Base-by-base conservation (phyloP, 2,797 vertebrate species). In the Babyrousa celebensis region DNA sequence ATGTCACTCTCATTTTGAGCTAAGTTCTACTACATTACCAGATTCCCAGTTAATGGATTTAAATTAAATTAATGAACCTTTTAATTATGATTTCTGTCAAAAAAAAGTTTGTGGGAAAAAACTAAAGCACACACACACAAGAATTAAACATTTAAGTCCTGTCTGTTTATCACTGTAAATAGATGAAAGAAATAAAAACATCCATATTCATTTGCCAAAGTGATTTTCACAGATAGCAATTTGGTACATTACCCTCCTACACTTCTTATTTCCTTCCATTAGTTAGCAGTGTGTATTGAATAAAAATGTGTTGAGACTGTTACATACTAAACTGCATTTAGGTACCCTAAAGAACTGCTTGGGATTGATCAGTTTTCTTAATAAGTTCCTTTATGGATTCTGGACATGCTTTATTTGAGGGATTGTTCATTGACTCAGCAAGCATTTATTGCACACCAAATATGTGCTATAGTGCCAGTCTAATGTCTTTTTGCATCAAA, bases 361-460 rank as follows among this genome's bases (percentile, higher is more conserved):
- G 77, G 11, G 1, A 65, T 83, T 83, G 23, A 27, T 87, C 21
- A 90, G 0, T 48, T 88, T 75, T 84, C 12, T 78, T 83, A 25
- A 5, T 74, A 82, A 84, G 12, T 79, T 72, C 23, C 20, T 95
- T 85, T 89, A 29, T 83, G 40, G 40, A 58, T 91, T 97, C 23
- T 89, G 21, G 25, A 77, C 36, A n/a, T 94, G 32, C 43, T 93
- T 1, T 91, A 75, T 85, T 78, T 80, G 32, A 72, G 40, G 16
- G 21, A 67, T 78, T 97, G 21, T 96, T 96, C 10, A n/a, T 83
- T 95, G 79, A 84, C 21, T 90, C 71, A 89, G 65, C 48, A 87
- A 78, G 15, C 16, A 86, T 96, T 97, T 95, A 85, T 85, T 89
- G 27, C 95, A 86, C 12, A 67, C 8, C 5, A 77, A 80, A 20